phyloP scores from a whole-genome alignment of 2,113 vertebrate genomes.

The Nanger granti region DNA sequence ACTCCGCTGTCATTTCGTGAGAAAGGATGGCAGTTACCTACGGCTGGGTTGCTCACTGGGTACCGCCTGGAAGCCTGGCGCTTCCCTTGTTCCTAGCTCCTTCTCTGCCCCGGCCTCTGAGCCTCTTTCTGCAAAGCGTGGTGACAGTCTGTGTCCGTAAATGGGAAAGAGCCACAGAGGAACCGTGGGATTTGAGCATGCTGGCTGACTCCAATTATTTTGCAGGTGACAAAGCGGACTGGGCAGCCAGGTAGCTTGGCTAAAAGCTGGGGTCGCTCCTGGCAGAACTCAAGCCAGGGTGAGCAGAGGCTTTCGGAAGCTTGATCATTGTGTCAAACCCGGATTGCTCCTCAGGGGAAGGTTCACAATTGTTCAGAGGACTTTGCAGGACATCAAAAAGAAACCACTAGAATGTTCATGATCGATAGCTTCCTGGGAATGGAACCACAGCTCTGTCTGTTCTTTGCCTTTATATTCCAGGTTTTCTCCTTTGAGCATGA shows the following conservation, averaged over 20 bases:
- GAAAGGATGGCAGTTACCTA: not conserved
- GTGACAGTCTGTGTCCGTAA: not conserved
- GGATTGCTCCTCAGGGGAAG: not conserved
- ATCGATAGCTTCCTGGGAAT: accelerated
- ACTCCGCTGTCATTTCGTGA: accelerated
- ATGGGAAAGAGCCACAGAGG: no score
- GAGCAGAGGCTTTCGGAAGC: not conserved
- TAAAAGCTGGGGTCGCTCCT: not conserved
- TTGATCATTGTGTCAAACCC: not conserved
- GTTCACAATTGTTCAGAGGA: not conserved
- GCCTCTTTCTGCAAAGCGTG: accelerated
- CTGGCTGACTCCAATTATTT: not conserved
- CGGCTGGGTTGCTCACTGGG: accelerated
- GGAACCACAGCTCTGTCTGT: accelerated
- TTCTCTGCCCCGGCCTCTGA: not conserved
- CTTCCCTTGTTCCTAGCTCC: not conserved
- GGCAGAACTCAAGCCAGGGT: not conserved
- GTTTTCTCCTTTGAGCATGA: not conserved
- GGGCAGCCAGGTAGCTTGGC: not conserved
- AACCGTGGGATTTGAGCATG: accelerated
- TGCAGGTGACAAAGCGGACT: not conserved
- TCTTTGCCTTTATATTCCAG: not conserved
- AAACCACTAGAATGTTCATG: not conserved
- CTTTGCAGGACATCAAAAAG: not conserved
- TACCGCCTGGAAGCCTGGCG: not conserved